These are phyloP conservation scores for Hypolimnas misippus DNA, from an alignment of 2,888 invertebrate genomes.

Conservation along the genomic window DNA sequence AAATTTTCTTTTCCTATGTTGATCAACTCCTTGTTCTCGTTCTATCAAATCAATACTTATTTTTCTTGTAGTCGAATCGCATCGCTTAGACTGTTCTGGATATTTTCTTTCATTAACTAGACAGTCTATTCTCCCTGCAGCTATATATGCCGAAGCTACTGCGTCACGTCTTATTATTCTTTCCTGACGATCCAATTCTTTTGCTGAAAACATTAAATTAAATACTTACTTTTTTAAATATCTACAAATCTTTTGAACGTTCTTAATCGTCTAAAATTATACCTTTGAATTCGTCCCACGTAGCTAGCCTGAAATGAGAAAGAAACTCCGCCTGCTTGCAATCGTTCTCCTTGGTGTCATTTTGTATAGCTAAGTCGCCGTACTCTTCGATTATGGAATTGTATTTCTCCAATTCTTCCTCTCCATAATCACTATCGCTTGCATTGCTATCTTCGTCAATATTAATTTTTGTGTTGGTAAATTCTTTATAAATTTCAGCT, in stretches of 20 bases:
- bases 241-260: too few species aligned
- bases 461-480: slow-evolving; percentile 56
- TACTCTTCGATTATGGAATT: slow-evolving; percentile 80
- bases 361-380: slow-evolving; percentile 32
- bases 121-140: slow-evolving; percentile 64
- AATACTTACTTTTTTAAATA: not conserved
- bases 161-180: slow-evolving; percentile 78
- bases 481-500: slow-evolving; percentile 71
- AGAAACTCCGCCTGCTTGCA: slow-evolving; percentile 84
- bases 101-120: slow-evolving; percentile 61
- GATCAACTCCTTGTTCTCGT: slow-evolving; percentile 44
- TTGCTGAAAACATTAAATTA: slow-evolving; percentile 55
- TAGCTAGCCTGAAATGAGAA: slow-evolving; percentile 85
- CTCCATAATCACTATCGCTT: slow-evolving; percentile 79
- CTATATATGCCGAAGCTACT: slow-evolving; percentile 78
- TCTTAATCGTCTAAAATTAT: slow-evolving; percentile 41
- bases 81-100: slow-evolving; percentile 24
- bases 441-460: slow-evolving; percentile 70
- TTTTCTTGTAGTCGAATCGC: slow-evolving; percentile 6
- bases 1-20: slow-evolving; percentile 84
- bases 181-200: slow-evolving; percentile 85
- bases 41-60: slow-evolving; percentile 23
- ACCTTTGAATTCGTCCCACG: slow-evolving; percentile 86
- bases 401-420: slow-evolving; percentile 77
- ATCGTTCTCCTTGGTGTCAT: slow-evolving; percentile 63